phyloP scores from a whole-genome alignment of 2,888 invertebrate species.

The Calephelis perditalis region DNA sequence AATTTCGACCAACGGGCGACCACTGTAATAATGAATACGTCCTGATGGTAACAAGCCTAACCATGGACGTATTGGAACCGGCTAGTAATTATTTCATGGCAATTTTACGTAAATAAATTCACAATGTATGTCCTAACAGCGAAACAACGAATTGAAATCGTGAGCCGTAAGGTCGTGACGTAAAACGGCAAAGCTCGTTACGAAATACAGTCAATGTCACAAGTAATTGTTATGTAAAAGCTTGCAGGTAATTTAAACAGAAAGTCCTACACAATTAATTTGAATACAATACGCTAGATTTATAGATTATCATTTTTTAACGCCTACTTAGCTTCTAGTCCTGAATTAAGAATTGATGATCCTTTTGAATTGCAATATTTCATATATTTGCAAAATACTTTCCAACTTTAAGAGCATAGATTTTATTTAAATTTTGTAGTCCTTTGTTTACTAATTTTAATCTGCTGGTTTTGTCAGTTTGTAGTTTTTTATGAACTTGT shows the following conservation, averaged over 20 bases:
- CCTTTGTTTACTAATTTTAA: too few relatives aligned
- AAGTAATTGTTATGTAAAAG: constrained; percentile 35
- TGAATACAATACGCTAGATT: constrained; percentile 6
- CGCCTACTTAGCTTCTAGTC: constrained; percentile 5
- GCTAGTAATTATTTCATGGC: too few relatives aligned
- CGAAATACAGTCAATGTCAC: constrained; percentile 58
- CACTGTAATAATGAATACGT: background rate
- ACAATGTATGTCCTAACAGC: constrained; percentile 5
- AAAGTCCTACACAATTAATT: constrained; percentile 11
- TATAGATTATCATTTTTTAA: constrained; percentile 2
- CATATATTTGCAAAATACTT: background rate
- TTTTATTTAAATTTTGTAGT: too few relatives aligned
- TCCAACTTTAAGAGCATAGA: too few relatives aligned
- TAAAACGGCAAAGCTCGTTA: constrained; percentile 45
- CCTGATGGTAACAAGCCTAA: background rate
- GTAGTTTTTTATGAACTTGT: too few relatives aligned
- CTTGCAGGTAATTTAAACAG: constrained; percentile 3
- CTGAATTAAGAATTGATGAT: background rate
- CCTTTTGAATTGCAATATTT: background rate
- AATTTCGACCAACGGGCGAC: too few relatives aligned
- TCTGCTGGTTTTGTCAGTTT: too few relatives aligned
- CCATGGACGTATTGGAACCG: too few relatives aligned
- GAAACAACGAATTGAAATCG: constrained; percentile 27
- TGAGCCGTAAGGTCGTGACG: constrained; percentile 44
- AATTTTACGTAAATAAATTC: constrained; percentile 12